A percentile compares a stretch with the other conserved stretches of the same genome.
These are phyloP conservation scores for Mormyrops boulengeri DNA, from an alignment of 2,797 vertebrate species.

Conservation along the genomic window DNA sequence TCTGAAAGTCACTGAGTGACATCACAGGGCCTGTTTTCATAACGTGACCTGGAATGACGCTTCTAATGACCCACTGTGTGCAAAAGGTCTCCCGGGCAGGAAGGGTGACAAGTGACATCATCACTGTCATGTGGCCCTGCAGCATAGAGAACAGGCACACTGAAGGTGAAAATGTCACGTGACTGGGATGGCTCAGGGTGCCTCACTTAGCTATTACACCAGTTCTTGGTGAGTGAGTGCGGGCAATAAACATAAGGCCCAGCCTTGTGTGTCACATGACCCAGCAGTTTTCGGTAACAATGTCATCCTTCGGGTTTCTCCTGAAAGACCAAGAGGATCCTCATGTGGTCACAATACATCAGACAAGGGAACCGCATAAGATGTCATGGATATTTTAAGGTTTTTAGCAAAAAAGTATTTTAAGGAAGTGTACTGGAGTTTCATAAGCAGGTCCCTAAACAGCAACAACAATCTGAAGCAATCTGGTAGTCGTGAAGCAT, in stretches of 20 bases:
- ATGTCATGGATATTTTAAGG: neutral
- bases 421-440: neutral
- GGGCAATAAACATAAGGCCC: neutral
- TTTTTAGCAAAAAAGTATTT: neutral
- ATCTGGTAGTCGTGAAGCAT: neutral
- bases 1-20: neutral
- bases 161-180: neutral
- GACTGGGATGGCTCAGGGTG: neutral
- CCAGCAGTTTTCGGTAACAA: neutral
- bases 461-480: neutral
- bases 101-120: neutral
- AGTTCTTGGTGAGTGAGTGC: neutral
- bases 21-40: neutral
- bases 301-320: conserved; percentile 4
- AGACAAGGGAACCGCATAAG: neutral
- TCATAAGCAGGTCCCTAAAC: neutral
- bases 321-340: neutral
- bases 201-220: neutral
- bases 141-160: neutral
- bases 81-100: neutral
- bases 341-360: neutral
- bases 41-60: neutral
- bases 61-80: neutral
- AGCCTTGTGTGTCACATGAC: neutral
- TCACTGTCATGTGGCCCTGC: neutral